Base-by-base conservation (phyloP, 2,113 vertebrate genomes). In the Phylloscopus trochilus region DNA sequence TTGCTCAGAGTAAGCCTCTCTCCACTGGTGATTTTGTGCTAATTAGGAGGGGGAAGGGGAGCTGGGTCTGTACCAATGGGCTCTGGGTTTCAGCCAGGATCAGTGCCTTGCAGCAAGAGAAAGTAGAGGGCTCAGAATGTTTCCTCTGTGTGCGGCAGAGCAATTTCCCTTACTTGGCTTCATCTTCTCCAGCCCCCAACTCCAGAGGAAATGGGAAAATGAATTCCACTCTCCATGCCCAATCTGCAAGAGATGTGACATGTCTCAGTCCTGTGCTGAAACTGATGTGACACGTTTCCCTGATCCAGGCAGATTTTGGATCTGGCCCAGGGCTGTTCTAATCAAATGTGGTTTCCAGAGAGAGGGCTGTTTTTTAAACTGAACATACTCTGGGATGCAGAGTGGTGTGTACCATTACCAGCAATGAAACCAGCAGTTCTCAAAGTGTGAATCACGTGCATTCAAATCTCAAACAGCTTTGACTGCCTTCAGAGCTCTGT, bases 271-370 rank as follows among this genome's bases (percentile, higher is more conserved):
- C 92, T 58, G 76, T 53, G 37, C 85, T 93, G 76, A 88, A 94
- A 56, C 76, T n/a, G 24, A 86, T 78, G 94, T 92, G 93, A 91
- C 93, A 91, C 64, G 83, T 87, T 94, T 86, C 64, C 87, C 92
- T 77, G 87, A 95, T 93, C 52, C 60, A 80, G 43, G 68, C 82
- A 86, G 78, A 67, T 91, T 86, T 88, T 90, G 92, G 92, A 81
- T 74, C 55, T 74, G 64, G 76, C 76, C 85, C 92, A 91, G 83
- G 49, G 75, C 43, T 96, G 76, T 70, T 96, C 91, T 94, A 90
- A 94, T 95, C 93, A 91, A 80, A 74, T 90, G 90, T 90, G 93
- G 96, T 91, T 95, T 96, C 82, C 87, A 87, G 90, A 92, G 55
- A 53, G 75, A 51, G 75, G 76, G 59, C 60, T 91, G 79, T 79